These are phyloP conservation scores for Lutraria lutraria DNA, from an alignment of 2,888 invertebrate genomes.

Conservation along the genomic window DNA sequence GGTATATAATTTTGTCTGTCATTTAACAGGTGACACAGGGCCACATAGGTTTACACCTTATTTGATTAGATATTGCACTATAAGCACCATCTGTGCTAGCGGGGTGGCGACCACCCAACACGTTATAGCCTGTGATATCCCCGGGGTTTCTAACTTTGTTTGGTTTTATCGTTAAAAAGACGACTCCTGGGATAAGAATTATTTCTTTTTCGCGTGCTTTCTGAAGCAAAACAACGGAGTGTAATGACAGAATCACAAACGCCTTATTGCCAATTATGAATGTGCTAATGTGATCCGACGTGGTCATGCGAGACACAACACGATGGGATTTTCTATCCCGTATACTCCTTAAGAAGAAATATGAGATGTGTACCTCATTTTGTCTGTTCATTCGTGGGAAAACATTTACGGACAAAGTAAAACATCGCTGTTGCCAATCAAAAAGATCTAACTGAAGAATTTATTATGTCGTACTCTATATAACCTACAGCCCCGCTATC, in stretches of 20 bases:
- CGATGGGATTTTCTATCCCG: neutral
- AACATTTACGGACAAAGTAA: neutral
- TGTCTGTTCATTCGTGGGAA: neutral
- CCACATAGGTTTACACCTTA: too few species aligned
- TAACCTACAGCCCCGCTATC: too few species aligned
- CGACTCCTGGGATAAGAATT: neutral
- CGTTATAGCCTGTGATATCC: neutral
- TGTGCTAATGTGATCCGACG: neutral
- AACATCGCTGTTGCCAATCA: neutral
- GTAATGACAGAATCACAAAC: constrained; percentile 16
- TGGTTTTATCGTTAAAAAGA: neutral
- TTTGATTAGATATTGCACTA: neutral
- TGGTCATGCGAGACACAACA: constrained; percentile 7
- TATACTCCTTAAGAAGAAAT: neutral
- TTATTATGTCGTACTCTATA: too few species aligned
- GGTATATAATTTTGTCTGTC: too few species aligned
- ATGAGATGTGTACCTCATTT: neutral
- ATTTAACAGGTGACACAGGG: too few species aligned
- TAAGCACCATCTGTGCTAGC: neutral
- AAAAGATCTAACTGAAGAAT: neutral
- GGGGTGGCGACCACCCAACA: neutral
- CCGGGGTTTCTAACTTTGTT: neutral
- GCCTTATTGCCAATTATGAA: constrained; percentile 8
- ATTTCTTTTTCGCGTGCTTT: constrained; percentile 18
- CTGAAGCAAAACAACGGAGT: neutral